Evolutionary conservation across 2,797 vertebrate species (phyloP), one percentile per base, ranked within the genome.

Genomic region (Amblyopsis hoosieri): DNA sequence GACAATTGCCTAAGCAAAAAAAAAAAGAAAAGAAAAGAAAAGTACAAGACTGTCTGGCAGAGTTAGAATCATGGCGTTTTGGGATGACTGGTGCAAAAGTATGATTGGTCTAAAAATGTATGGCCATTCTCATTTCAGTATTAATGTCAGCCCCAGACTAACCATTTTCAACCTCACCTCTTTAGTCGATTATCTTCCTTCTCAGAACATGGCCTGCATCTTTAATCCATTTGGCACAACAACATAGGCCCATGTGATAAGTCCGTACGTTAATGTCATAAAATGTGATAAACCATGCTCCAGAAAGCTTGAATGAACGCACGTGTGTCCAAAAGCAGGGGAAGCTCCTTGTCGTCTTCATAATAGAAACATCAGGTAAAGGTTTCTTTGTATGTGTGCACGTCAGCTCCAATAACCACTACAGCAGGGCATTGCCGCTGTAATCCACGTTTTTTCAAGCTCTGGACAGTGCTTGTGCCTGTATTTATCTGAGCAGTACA

Each of bases 41-140:
- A 74, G 75, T 63, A 62, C 82, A 75, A 9, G 37, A 51, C 72
- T 78, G 77, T 74, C 87, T 84, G 66, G 63, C 57, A 45, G 75
- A 80, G 77, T 83, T 85, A 79, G 81, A 77, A 78, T 83, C 75
- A 62, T 75, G 74, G 75, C 77, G 72, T 81, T 85, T 29, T 82
- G 66, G 78, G 79, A 84, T 82, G 83, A 86, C 85, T 83, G 80
- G 81, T 68, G 70, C 77, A 64, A 80, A 81, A 12, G 64, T 77
- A 64, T 78, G 83, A 89, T 81, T 42, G 37, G 37, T 10, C 37
- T 42, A 42, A 42, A 42, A 42, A 42, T 42, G 37, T 42, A 42
- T 42, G 37, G 84, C 84, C 87, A 83, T 85, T 82, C 69, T 82
- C 75, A 85, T 88, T 85, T 81, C 61, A 49, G 61, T 54, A 66